Evolutionary conservation across 2,797 vertebrate species (phyloP), one percentile per base, ranked within the genome.

Genomic region (Synanceia verrucosa): DNA sequence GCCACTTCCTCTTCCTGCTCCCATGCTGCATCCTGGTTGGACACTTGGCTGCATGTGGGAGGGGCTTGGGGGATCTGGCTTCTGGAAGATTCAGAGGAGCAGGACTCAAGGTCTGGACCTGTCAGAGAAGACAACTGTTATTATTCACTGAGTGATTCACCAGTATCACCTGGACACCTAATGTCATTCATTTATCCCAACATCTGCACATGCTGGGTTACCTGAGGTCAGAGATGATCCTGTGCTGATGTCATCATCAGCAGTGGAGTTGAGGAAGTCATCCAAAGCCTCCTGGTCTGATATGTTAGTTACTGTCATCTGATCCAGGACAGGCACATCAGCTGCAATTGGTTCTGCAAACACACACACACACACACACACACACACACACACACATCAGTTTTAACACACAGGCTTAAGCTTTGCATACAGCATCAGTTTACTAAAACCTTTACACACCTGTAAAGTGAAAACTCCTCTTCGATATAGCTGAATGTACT

Each of bases 201-300:
- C n/a, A n/a, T n/a, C n/a, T n/a, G n/a, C n/a, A n/a, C n/a, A n/a
- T n/a, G n/a, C n/a, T n/a, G 8, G 24, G 18, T 76, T 65, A 91
- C 92, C 91, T 70, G 90, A 89, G 6, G 87, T 84, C 37, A 93
- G 81, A 0, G 96, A 95, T 66, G 96, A 96, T 1, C 76, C 85
- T 11, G 78, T 70, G 13, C 70, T 86, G 50, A 84, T 90, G 33
- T 96, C 97, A 58, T 96, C 96, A 55, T 98, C 96, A 9, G 85
- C 89, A 26, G 91, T 91, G 0, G 97, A 98, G 86, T 96, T 97
- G 34, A 99, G 89, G 70, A 99, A 99, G 81, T 98, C 96, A n/a
- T 99, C 97, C 1, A 99, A 89, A n/a, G 97, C 97, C 86, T 99
- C 96, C 71, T 96, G 96, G 90, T 99, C 98, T 4, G 95, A 96